phyloP scores from a whole-genome alignment of 1,140 invertebrate species.

The Drosophila melanica region DNA sequence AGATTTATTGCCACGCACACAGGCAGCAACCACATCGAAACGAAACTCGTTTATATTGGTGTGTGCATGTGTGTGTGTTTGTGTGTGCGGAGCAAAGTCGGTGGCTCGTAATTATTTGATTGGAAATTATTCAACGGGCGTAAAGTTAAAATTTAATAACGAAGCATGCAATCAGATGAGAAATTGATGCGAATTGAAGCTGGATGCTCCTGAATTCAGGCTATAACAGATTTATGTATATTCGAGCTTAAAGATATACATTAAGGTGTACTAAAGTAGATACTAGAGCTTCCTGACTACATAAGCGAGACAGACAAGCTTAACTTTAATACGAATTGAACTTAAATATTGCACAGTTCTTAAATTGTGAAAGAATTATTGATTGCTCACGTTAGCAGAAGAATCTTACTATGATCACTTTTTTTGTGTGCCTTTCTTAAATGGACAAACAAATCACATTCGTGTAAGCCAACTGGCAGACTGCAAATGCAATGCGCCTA shows the following conservation, averaged over 20 bases:
- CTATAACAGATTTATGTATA: not conserved
- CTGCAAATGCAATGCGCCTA: conserved; percentile 11
- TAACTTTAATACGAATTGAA: too few species aligned
- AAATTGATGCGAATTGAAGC: conserved; percentile 41
- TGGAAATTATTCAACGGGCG: conserved; percentile 63
- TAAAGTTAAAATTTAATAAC: conserved; percentile 62
- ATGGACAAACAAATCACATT: conserved; percentile 8
- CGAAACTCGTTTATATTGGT: not conserved
- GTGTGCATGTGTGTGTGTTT: conserved; percentile 6
- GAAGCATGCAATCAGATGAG: conserved; percentile 43
- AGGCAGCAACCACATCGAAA: conserved; percentile 6
- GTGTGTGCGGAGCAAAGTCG: conserved; percentile 25
- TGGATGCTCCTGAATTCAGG: conserved; percentile 9
- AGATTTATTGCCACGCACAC: conserved; percentile 55
- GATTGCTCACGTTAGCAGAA: too few species aligned
- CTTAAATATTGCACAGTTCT: too few species aligned
- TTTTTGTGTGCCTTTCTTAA: not conserved
- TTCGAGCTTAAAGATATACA: conserved; percentile 7
- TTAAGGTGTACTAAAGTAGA: not conserved
- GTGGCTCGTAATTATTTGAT: conserved; percentile 61
- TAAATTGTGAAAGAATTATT: too few species aligned
- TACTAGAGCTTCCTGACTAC: too few species aligned
- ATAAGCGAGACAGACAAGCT: too few species aligned
- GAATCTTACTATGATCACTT: too few species aligned
- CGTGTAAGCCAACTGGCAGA: conserved; percentile 13